Evolutionary conservation across 2,888 invertebrate genomes (phyloP).

Genomic region (Stratiomys singularior): DNA sequence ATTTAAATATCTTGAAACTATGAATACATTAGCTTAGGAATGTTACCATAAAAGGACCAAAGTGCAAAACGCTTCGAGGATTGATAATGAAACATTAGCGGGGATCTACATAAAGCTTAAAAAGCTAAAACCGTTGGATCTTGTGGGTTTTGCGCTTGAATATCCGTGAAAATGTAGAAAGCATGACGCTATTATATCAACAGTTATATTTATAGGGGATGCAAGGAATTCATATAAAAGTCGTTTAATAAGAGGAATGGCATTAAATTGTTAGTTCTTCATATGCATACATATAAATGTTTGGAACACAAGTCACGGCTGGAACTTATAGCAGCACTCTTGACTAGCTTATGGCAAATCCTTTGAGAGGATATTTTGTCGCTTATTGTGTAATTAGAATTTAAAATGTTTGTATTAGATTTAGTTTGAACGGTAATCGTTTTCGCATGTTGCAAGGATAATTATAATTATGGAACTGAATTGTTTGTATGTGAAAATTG

Average conservation of each 20-base stretch:
- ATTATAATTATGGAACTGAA: no score
- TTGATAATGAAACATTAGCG: neutral
- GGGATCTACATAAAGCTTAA: neutral
- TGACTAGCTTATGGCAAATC: no score
- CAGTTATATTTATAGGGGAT: neutral
- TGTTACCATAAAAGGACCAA: neutral
- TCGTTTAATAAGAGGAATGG: neutral
- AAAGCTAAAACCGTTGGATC: neutral
- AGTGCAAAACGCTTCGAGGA: neutral
- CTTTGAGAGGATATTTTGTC: no score
- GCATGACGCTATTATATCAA: neutral
- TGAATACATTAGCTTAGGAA: neutral
- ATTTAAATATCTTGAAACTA: constrained; percentile 2
- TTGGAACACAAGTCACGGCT: no score
- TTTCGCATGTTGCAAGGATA: no score
- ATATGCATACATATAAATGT: no score
- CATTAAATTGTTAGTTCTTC: no score
- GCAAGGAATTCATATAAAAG: neutral
- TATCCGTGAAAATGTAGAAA: neutral
- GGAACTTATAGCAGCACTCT: no score
- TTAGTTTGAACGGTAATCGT: no score
- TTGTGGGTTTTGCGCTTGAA: neutral
- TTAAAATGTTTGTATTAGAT: no score
- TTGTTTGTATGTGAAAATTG: no score
- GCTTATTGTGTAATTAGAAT: no score